phyloP scores from a whole-genome alignment of 2,888 invertebrate genomes.

The Chrysolina americana region DNA sequence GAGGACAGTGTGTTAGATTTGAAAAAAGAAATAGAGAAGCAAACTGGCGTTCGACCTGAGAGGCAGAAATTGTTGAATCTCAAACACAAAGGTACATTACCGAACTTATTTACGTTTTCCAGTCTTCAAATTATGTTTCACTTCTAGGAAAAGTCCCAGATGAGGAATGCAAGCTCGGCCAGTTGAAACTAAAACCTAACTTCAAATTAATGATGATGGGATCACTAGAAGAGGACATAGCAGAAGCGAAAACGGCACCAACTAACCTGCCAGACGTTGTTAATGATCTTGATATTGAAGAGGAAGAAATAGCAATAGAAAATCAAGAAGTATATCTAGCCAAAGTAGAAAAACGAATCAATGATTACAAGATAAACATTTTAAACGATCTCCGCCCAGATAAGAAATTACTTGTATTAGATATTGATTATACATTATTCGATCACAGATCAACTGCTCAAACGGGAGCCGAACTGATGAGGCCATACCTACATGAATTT shows the following conservation, averaged over 20 bases:
- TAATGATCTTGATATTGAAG: constrained; percentile 93
- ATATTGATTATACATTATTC: constrained; percentile 97
- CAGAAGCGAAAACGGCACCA: constrained; percentile 85
- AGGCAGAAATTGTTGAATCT: constrained; percentile 94
- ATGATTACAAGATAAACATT: constrained; percentile 86
- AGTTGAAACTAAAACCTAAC: constrained; percentile 86
- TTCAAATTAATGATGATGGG: constrained; percentile 98
- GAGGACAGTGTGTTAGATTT: constrained; percentile 87
- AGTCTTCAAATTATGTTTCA: background rate
- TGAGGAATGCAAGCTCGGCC: constrained; percentile 83
- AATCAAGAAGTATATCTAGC: constrained; percentile 80
- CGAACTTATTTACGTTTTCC: too few relatives aligned
- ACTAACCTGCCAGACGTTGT: constrained; percentile 88
- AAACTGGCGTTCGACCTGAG: constrained; percentile 93
- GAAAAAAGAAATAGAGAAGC: constrained; percentile 87
- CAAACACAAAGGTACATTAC: constrained; percentile 85
- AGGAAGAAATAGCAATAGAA: constrained; percentile 83
- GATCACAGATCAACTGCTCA: constrained; percentile 96
- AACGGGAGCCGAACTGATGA: constrained; percentile 88
- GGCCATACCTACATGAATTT: constrained; percentile 96
- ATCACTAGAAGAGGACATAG: constrained; percentile 92
- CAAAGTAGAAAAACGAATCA: constrained; percentile 87
- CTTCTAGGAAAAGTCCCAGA: constrained; percentile 85
- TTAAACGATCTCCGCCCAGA: constrained; percentile 86
- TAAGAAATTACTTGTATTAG: constrained; percentile 92